Conservation (phyloP, 2,797 vertebrate species). For the Geotrypetes seraphini region DNA sequence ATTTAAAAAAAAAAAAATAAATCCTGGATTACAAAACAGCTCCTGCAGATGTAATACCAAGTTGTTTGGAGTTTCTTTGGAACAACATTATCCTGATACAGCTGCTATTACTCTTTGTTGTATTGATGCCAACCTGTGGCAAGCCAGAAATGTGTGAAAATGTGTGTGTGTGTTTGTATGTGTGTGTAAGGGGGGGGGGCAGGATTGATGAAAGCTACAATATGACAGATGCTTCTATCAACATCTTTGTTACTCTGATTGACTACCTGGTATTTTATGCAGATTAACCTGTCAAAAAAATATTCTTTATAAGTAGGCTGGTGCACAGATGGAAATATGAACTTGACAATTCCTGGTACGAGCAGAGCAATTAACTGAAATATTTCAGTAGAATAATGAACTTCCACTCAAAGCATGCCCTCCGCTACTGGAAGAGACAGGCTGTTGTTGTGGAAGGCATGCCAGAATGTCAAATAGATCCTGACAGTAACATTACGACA, state of each 20-base stretch:
- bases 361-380: slow-evolving; percentile 47
- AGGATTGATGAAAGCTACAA: slow-evolving; percentile 25
- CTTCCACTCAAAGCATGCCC: slow-evolving; percentile 35
- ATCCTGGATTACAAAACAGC: not conserved
- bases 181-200: slow-evolving; percentile 36
- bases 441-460: slow-evolving; percentile 22
- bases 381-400: slow-evolving; percentile 50
- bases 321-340: slow-evolving; percentile 49
- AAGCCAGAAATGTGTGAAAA: slow-evolving; percentile 22
- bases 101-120: slow-evolving; percentile 33
- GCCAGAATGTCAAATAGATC: slow-evolving; percentile 21
- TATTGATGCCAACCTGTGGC: slow-evolving; percentile 25
- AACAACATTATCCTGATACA: slow-evolving; percentile 29
- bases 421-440: slow-evolving; percentile 34
- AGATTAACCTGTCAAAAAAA: slow-evolving; percentile 56
- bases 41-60: slow-evolving; percentile 25
- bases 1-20: not conserved
- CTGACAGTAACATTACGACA: slow-evolving; percentile 3
- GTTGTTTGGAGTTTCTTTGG: slow-evolving; percentile 29
- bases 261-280: slow-evolving; percentile 47
- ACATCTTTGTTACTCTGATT: slow-evolving; percentile 45
- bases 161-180: too few species aligned
- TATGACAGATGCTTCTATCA: slow-evolving; percentile 44
- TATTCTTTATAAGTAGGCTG: slow-evolving; percentile 35
- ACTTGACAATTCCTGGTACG: slow-evolving; percentile 36